Conservation (phyloP, 2,888 invertebrate species). For the Ennomos erosarius region DNA sequence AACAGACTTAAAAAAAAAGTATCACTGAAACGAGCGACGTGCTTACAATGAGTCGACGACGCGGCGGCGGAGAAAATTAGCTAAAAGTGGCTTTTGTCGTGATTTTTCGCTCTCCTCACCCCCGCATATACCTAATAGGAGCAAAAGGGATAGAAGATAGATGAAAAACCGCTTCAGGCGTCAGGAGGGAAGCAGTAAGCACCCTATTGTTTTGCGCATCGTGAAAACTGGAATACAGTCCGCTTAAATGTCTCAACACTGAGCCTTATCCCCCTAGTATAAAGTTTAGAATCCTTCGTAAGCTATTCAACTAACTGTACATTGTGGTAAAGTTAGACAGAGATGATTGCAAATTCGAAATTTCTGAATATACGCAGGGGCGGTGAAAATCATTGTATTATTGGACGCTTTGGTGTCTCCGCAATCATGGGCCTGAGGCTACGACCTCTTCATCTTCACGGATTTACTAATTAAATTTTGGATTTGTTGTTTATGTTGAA, state of each 20-base stretch:
- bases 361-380: slow-evolving; percentile 23
- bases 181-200: slow-evolving; percentile 76
- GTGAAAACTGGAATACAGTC: slow-evolving; percentile 59
- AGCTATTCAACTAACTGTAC: slow-evolving; percentile 17
- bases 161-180: slow-evolving; percentile 78
- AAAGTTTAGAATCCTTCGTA: slow-evolving; percentile 27
- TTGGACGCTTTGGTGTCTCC: slow-evolving; percentile 20
- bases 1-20: slow-evolving; percentile 52
- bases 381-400: slow-evolving; percentile 22
- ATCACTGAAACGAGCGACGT: slow-evolving; percentile 53
- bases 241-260: slow-evolving; percentile 17
- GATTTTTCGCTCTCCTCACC: slow-evolving; percentile 55
- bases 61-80: slow-evolving; percentile 77
- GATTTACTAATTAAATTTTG: slow-evolving; percentile 2
- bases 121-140: slow-evolving; percentile 41
- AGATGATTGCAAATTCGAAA: slow-evolving; percentile 36
- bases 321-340: slow-evolving; percentile 31
- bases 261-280: slow-evolving; percentile 28
- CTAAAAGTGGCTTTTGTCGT: slow-evolving; percentile 76
- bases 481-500: background rate
- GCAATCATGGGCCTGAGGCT: slow-evolving; percentile 4
- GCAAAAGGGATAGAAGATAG: slow-evolving; percentile 55
- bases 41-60: slow-evolving; percentile 61
- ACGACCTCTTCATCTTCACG: slow-evolving; percentile 2
- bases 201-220: slow-evolving; percentile 82